phyloP scores from a whole-genome alignment of 1,140 invertebrate genomes.

The Agrilus planipennis region DNA sequence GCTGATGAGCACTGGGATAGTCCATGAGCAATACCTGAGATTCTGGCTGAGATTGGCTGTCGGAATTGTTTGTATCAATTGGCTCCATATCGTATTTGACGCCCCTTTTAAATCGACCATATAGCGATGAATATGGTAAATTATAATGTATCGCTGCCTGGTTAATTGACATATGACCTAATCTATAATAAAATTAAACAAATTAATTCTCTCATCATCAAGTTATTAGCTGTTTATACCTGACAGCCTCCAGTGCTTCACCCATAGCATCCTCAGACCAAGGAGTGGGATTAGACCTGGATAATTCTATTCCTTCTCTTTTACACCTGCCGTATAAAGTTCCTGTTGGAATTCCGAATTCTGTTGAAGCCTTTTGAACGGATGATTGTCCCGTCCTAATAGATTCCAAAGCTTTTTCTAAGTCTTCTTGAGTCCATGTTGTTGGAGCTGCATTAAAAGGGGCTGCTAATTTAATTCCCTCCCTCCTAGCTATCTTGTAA shows the following conservation, averaged over 20 bases:
- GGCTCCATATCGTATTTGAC: constrained; percentile 39
- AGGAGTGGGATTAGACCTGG: constrained; percentile 71
- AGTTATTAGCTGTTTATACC: constrained; percentile 37
- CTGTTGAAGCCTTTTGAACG: constrained; percentile 74
- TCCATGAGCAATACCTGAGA: constrained; percentile 26
- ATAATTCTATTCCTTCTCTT: constrained; percentile 75
- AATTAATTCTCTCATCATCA: not conserved
- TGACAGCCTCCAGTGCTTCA: constrained; percentile 75
- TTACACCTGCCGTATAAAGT: constrained; percentile 80
- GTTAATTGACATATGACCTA: constrained; percentile 86
- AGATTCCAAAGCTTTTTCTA: constrained; percentile 69
- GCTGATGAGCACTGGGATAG: constrained; percentile 26
- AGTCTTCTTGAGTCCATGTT: constrained; percentile 73
- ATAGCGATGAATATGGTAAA: constrained; percentile 77
- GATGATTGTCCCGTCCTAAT: constrained; percentile 69
- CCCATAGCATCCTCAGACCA: constrained; percentile 86
- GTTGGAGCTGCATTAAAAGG: constrained; percentile 84
- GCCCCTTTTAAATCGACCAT: constrained; percentile 74
- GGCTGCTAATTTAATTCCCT: constrained; percentile 74
- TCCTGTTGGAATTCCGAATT: constrained; percentile 73
- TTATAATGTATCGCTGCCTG: constrained; percentile 87
- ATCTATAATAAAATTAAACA: constrained; percentile 37
- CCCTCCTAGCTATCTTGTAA: constrained; percentile 79
- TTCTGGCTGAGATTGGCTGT: constrained; percentile 28
- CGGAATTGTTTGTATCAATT: constrained; percentile 21